These are phyloP conservation scores for Sesamia inferens DNA, from an alignment of 2,888 invertebrate species.

Conservation along the genomic window DNA sequence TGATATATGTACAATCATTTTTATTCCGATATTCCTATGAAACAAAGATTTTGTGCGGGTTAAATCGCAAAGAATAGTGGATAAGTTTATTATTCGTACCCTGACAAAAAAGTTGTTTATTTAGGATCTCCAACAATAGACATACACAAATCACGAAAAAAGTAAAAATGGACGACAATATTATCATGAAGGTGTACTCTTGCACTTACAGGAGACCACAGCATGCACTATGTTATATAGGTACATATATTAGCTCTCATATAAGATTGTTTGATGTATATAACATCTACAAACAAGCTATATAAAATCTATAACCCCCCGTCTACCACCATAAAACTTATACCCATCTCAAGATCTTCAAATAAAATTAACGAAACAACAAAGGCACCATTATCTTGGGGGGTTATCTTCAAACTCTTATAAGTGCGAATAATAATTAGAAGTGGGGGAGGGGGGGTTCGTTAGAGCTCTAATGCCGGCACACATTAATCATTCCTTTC, in stretches of 20 bases:
- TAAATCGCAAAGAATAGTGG: neutral
- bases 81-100: neutral
- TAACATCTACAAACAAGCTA: neutral
- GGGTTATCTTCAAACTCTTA: conserved; percentile 85
- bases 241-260: too few species aligned
- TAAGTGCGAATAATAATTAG: conserved; percentile 89
- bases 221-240: too few species aligned
- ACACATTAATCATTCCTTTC: conserved; percentile 90
- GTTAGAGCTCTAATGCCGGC: conserved; percentile 89
- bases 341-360: conserved; percentile 30
- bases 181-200: too few species aligned
- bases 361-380: conserved; percentile 65
- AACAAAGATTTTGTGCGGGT: neutral
- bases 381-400: conserved; percentile 65
- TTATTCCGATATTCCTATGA: neutral
- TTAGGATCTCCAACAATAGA: too few species aligned
- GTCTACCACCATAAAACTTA: conserved; percentile 20
- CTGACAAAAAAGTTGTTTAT: too few species aligned
- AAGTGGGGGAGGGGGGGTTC: conserved; percentile 77
- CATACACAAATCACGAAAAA: too few species aligned
- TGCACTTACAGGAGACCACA: too few species aligned
- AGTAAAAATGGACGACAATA: too few species aligned
- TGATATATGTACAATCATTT: neutral
- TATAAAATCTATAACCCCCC: neutral
- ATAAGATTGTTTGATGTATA: neutral